Evolutionary conservation across 1,140 invertebrate genomes (phyloP), one percentile per base, ranked within the genome.

Genomic region (Drosophila bifasciata): DNA sequence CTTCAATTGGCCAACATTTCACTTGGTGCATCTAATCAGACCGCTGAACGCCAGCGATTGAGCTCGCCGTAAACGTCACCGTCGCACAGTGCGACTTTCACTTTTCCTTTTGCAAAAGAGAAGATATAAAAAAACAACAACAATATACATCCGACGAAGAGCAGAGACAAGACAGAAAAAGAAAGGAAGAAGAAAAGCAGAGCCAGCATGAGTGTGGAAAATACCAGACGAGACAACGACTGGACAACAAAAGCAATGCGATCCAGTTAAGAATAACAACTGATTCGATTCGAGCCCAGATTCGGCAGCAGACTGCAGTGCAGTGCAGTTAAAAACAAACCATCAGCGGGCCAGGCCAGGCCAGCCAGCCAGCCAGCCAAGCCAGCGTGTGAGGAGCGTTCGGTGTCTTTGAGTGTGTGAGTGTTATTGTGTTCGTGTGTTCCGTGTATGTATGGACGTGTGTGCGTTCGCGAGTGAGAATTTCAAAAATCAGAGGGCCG

Each of bases 131-230:
- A 59, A 19, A 66, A 68, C 49, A 67, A 62, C 60, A 61, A 61
- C 59, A 62, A 64, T 60, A 64, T 63, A 46, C 21, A 49, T 9
- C 16, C 28, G 50, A 55, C 50, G 50, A 67, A 68, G 49, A 67
- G 64, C 32, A 16, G 13, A 46, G 32, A 4, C 32, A 51, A 36
- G 16, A 16, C 49, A 28, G 4, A 32, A 5, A 5, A n/a, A 59
- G 39, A 32, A 40, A 19, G 6, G 21, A 32, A 48, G 57, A 45
- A 59, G 45, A 63, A 52, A 44, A 61, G 44, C 56, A 32, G 62
- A 66, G 62, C 23, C 62, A 66, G 62, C 57, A 70, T 70, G 67
- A 70, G 53, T 59, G 25, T 70, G 46, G 53, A 50, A 70, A 60
- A 70, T 60, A 70, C 59, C 44, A 64, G 43, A 63, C 58, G 58